Base-by-base conservation (phyloP, 2,113 vertebrate species). In the Myxocyprinus asiaticus region DNA sequence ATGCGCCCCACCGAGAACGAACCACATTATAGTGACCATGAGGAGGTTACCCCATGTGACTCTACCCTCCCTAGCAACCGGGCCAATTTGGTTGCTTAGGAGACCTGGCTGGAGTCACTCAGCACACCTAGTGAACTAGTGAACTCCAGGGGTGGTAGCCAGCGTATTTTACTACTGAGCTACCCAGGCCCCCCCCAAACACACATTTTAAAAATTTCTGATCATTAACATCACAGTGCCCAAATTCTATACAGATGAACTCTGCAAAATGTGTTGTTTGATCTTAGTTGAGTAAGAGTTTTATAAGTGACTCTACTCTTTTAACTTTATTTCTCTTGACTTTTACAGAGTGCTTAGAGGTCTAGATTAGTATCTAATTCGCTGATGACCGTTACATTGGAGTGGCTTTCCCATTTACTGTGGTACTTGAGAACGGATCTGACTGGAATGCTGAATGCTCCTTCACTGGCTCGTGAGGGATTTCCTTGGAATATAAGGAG, bases 291-390 rank as follows among this genome's bases (percentile, higher is more conserved):
- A 15, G 53, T 6, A 14, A 56, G 53, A 5, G 33, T 70, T 55
- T 70, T 55, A 43, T 9, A 53, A 56, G 51, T 9, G 12, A 5
- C 33, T 58, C 4, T 0, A 42, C 9, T n/a, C 22, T 51, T 71
- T 44, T 58, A n/a, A 45, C 53, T 15, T 44, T 58, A 71, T 71
- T 44, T 10, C 53, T 71, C 68, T 58, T 6, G 68, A 71, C 68
- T 56, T 70, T 71, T 71, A 56, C 68, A 44, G 67, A 14, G 55
- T 5, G 5, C 3, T n/a, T 7, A 12, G 15, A 7, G 55, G 55
- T 58, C 55, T 7, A n/a, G 4, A 55, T 68, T 45, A 68, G 66
- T 47, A 12, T 0, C 47, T 42, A 50, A 55, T 55, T 22, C 17
- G 48, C 11, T 3, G 51, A n/a, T 44, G 51, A 71, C 51, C 15